A percentile compares a stretch with the other conserved stretches of the same genome.
Evolutionary conservation across 1,140 invertebrate genomes (phyloP).

Genomic region (Leptonema lineaticorne): DNA sequence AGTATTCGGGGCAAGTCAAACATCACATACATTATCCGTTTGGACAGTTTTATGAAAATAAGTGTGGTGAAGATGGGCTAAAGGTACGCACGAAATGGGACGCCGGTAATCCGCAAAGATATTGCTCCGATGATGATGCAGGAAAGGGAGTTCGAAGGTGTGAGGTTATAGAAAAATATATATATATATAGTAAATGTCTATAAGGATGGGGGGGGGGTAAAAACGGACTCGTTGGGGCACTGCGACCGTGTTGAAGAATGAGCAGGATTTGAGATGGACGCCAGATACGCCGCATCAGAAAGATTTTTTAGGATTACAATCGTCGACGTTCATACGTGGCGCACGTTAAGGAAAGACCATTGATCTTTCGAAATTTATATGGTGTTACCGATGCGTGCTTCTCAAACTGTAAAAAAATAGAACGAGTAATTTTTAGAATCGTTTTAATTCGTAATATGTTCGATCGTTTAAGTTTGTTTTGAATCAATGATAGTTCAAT

Average conservation of each 20-base stretch:
- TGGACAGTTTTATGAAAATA: conserved; percentile 26
- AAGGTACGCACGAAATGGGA: conserved; percentile 7
- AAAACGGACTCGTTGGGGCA: not conserved
- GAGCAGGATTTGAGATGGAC: conserved; percentile 17
- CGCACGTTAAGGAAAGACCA: conserved; percentile 1
- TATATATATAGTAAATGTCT: too few species aligned
- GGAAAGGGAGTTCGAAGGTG: too few species aligned
- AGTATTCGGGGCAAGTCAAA: conserved; percentile 10
- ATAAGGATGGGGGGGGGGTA: not conserved
- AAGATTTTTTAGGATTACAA: conserved; percentile 21
- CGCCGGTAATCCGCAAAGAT: conserved; percentile 7
- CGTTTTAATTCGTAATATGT: too few species aligned
- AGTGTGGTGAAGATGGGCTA: not conserved
- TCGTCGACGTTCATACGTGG: too few species aligned
- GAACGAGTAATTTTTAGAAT: too few species aligned
- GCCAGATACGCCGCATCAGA: not conserved
- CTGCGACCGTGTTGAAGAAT: conserved; percentile 14
- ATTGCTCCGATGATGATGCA: not conserved
- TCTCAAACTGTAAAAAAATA: too few species aligned
- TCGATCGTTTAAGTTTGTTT: too few species aligned
- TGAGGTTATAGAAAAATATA: too few species aligned
- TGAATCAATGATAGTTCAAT: too few species aligned
- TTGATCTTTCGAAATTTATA: conserved; percentile 16
- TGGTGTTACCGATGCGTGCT: not conserved
- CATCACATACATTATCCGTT: conserved; percentile 14